These are phyloP conservation scores for Oryzias sinensis DNA, from an alignment of 2,797 vertebrate genomes.

Conservation along the genomic window DNA sequence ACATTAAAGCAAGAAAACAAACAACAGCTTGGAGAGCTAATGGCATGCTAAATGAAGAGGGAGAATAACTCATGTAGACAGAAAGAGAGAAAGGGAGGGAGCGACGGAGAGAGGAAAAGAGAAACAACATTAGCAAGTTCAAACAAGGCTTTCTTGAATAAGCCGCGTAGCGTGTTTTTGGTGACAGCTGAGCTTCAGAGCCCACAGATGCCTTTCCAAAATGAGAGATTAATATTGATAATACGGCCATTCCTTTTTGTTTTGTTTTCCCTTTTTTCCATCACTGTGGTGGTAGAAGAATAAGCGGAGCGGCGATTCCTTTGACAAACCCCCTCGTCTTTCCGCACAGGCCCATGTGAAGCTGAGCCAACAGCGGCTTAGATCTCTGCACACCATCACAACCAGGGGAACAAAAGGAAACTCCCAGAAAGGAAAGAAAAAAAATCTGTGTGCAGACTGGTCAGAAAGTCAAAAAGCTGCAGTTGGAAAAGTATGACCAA, in stretches of 20 bases:
- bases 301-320: slow-evolving; percentile 60
- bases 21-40: slow-evolving; percentile 74
- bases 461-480: slow-evolving; percentile 53
- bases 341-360: slow-evolving; percentile 66
- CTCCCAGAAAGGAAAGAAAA: slow-evolving; percentile 20
- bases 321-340: slow-evolving; percentile 66
- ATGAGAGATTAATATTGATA: slow-evolving; percentile 73
- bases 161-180: slow-evolving; percentile 42
- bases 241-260: slow-evolving; percentile 62
- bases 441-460: slow-evolving; percentile 39
- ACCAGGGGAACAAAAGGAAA: slow-evolving; percentile 62
- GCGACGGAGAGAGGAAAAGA: slow-evolving; percentile 2
- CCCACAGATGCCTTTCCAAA: slow-evolving; percentile 70
- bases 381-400: slow-evolving; percentile 63
- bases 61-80: slow-evolving; percentile 46
- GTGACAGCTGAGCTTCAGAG: slow-evolving; percentile 49
- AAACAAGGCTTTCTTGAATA: slow-evolving; percentile 70
- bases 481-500: slow-evolving; percentile 42
- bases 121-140: slow-evolving; percentile 69
- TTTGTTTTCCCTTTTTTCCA: slow-evolving; percentile 23
- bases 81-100: slow-evolving; percentile 30
- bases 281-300: slow-evolving; percentile 60
- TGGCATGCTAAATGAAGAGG: slow-evolving; percentile 63
- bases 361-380: slow-evolving; percentile 66
- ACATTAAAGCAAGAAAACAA: slow-evolving; percentile 69